Conservation (phyloP, 2,888 invertebrate species). For the Clistopyga incitator region DNA sequence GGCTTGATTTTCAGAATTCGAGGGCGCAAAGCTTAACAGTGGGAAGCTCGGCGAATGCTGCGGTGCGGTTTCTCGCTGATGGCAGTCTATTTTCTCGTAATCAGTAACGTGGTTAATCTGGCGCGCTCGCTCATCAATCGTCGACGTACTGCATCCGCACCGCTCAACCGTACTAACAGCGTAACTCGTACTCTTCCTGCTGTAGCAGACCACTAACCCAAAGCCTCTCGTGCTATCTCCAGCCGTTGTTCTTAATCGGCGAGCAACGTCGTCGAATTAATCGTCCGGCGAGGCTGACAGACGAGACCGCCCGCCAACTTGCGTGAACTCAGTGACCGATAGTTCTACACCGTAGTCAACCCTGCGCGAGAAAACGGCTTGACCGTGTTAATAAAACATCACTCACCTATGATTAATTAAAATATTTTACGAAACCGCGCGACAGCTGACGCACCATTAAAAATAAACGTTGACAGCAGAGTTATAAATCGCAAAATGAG, state of each 20-base stretch:
- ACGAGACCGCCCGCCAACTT: slow-evolving; percentile 8
- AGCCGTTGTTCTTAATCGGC: slow-evolving; percentile 48
- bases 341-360: slow-evolving; percentile 3
- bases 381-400: slow-evolving; percentile 29
- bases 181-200: slow-evolving; percentile 9
- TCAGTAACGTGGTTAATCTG: slow-evolving; percentile 77
- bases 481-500: not conserved
- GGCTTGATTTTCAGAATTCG: not conserved
- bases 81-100: slow-evolving; percentile 73
- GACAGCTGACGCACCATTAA: not conserved
- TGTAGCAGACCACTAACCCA: not conserved
- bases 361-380: slow-evolving; percentile 20
- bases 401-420: slow-evolving; percentile 30
- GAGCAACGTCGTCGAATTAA: slow-evolving; percentile 52
- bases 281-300: slow-evolving; percentile 38
- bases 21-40: not conserved
- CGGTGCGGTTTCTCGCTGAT: slow-evolving; percentile 65
- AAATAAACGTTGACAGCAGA: slow-evolving; percentile 3
- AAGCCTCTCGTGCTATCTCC: slow-evolving; percentile 27
- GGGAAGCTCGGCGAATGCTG: not conserved
- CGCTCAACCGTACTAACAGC: not conserved
- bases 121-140: slow-evolving; percentile 75
- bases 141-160: slow-evolving; percentile 46
- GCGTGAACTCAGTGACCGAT: slow-evolving; percentile 37
- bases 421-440: slow-evolving; percentile 14